Conservation (phyloP, 2,888 invertebrate species). For the Dryobotodes eremita region DNA sequence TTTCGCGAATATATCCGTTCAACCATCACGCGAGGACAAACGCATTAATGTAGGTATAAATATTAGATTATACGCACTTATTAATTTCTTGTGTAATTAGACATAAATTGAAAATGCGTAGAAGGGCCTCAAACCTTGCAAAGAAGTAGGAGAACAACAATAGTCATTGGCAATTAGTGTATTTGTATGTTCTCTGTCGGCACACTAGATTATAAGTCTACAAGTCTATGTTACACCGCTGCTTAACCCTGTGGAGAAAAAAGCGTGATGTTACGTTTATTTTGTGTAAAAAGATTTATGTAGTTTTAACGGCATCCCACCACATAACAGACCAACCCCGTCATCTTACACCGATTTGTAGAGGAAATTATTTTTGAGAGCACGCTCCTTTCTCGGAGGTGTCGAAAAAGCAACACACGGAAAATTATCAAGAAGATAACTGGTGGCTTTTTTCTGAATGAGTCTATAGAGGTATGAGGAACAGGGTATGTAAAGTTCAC, state of each 20-base stretch:
- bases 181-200: too few relatives aligned
- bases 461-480: too few relatives aligned
- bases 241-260: background rate
- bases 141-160: background rate
- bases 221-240: background rate
- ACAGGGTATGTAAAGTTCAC: too few relatives aligned
- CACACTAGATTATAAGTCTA: background rate
- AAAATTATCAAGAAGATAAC: too few relatives aligned
- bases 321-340: too few relatives aligned
- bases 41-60: slow-evolving; percentile 12
- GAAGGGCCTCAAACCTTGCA: background rate
- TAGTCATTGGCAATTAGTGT: background rate
- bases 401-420: background rate
- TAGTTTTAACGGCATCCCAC: background rate
- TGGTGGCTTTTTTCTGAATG: background rate
- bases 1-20: slow-evolving; percentile 54
- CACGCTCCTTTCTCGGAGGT: background rate
- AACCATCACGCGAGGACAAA: slow-evolving; percentile 58
- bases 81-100: slow-evolving; percentile 15
- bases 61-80: slow-evolving; percentile 5
- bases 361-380: background rate
- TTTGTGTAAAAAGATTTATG: background rate
- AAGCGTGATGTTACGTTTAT: background rate
- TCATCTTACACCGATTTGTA: background rate
- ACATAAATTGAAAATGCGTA: background rate